phyloP scores from a whole-genome alignment of 1,140 invertebrate genomes.

The Drosophila equinoxialis region DNA sequence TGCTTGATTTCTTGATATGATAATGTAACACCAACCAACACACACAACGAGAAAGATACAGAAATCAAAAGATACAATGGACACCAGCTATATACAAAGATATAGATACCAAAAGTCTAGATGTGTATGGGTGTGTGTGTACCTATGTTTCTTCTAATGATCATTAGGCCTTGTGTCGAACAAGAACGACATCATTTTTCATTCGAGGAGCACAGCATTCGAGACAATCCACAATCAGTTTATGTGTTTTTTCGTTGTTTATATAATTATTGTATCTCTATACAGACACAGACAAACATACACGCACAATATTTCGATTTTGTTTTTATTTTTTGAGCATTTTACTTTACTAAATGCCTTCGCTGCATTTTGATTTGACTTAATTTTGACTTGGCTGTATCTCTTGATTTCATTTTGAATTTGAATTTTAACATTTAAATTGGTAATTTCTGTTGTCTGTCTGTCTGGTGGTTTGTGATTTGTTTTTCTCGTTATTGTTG shows the following conservation, averaged over 20 bases:
- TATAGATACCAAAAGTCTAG: conserved; percentile 14
- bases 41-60: neutral
- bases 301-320: conserved; percentile 4
- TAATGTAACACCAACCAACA: conserved; percentile 54
- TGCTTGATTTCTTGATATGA: conserved; percentile 69
- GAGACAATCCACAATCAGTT: conserved; percentile 38
- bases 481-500: conserved; percentile 36
- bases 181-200: conserved; percentile 63
- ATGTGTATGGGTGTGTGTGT: conserved; percentile 4
- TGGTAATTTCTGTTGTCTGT: conserved; percentile 59
- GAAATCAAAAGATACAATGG: conserved; percentile 6
- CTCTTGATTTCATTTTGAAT: conserved; percentile 50
- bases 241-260: conserved; percentile 41
- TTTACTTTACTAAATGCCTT: conserved; percentile 58
- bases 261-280: conserved; percentile 63
- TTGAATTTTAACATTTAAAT: conserved; percentile 72
- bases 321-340: conserved; percentile 45
- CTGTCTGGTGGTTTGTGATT: conserved; percentile 4
- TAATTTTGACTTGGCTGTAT: conserved; percentile 65
- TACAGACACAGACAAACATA: conserved; percentile 8
- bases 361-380: conserved; percentile 74
- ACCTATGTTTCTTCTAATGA: conserved; percentile 56
- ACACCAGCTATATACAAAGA: conserved; percentile 31
- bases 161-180: conserved; percentile 45
- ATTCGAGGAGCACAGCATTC: conserved; percentile 38